Conservation (phyloP, 2,888 invertebrate species). For the Cryptocephalus moraei region DNA sequence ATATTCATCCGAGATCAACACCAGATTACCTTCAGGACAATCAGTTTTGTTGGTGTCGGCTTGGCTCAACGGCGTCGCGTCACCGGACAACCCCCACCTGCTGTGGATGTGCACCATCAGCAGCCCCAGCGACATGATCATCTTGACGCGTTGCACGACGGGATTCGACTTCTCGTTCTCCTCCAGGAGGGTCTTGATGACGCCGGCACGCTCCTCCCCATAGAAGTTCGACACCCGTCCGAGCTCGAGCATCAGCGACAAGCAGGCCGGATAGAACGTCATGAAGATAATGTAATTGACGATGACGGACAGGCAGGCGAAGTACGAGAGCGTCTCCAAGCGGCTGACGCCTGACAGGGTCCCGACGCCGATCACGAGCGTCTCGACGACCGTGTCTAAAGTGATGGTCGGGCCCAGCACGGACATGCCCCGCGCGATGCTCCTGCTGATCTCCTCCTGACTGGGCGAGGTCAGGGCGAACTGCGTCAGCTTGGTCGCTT, state of each 20-base stretch:
- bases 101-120: constrained; percentile 78
- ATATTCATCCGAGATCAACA: too few species aligned
- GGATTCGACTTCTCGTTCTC: constrained; percentile 83
- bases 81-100: constrained; percentile 24
- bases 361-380: constrained; percentile 82
- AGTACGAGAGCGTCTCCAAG: constrained; percentile 80
- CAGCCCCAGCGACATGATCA: constrained; percentile 89
- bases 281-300: constrained; percentile 90
- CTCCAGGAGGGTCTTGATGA: constrained; percentile 43
- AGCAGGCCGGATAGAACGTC: constrained; percentile 88
- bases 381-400: constrained; percentile 80
- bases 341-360: constrained; percentile 81
- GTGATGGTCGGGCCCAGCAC: constrained; percentile 82
- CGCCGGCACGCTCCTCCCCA: constrained; percentile 22
- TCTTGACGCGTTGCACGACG: constrained; percentile 84
- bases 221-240: constrained; percentile 25
- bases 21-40: neutral
- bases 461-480: constrained; percentile 69
- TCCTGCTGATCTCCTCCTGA: constrained; percentile 72
- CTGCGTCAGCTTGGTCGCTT: constrained; percentile 79
- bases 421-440: constrained; percentile 80
- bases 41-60: too few species aligned
- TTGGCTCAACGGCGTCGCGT: neutral
- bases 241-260: constrained; percentile 80
- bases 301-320: constrained; percentile 81